phyloP scores from a whole-genome alignment of 2,797 vertebrate genomes.

The Lepus oiostolus region DNA sequence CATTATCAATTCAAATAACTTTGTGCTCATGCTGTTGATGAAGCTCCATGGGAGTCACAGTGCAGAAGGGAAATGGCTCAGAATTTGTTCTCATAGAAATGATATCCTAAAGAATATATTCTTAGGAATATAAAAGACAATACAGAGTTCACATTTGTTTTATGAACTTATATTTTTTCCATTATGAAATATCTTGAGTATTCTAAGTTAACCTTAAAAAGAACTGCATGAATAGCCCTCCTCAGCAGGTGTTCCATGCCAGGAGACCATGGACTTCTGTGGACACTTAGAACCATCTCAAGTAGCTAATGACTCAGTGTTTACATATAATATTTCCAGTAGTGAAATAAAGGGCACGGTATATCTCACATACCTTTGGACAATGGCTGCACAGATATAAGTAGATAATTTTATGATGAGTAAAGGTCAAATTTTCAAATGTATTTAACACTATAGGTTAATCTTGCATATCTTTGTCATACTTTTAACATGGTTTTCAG shows the following conservation, averaged over 20 bases:
- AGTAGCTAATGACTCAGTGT: neutral
- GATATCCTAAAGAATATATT: constrained; percentile 14
- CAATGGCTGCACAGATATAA: neutral
- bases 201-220: neutral
- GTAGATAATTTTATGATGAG: neutral
- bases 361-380: neutral
- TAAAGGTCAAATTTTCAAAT: neutral
- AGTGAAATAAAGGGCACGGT: neutral
- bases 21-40: neutral
- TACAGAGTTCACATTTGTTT: constrained; percentile 10
- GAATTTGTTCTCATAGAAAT: constrained; percentile 17
- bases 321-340: neutral
- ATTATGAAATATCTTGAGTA: neutral
- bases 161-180: constrained; percentile 21
- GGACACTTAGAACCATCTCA: neutral
- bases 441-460: neutral
- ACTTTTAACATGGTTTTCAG: constrained; percentile 12
- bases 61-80: neutral
- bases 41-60: neutral
- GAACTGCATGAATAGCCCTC: neutral
- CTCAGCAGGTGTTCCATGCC: neutral
- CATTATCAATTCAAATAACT: neutral
- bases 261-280: neutral
- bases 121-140: constrained; percentile 50
- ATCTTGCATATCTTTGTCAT: neutral